Percentiles rank a stretch among this genome's conserved stretches.
Conservation (phyloP, 1,140 invertebrate genomes). For the Bombus impatiens region DNA sequence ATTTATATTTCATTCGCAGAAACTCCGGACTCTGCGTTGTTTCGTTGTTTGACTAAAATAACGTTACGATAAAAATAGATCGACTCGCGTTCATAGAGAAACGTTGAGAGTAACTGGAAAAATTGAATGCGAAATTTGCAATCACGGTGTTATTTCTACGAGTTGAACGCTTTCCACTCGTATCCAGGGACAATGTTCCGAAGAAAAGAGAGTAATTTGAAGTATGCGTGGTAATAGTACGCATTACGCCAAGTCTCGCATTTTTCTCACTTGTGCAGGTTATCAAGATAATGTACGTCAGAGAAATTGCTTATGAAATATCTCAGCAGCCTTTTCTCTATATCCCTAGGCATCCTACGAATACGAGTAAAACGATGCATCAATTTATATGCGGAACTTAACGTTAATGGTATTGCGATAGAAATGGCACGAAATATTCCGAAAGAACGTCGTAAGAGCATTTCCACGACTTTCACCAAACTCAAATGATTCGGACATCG, state of each 20-base stretch:
- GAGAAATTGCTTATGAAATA: conserved; percentile 7
- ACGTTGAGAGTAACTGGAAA: not conserved
- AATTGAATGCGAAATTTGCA: not conserved
- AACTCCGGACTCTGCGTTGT: no score
- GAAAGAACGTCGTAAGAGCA: not conserved
- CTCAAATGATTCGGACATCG: not conserved
- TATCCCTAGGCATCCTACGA: not conserved
- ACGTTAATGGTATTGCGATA: not conserved
- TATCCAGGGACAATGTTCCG: not conserved
- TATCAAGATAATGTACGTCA: conserved; percentile 29
- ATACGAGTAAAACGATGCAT: not conserved
- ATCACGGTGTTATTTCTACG: no score
- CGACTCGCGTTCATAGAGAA: not conserved
- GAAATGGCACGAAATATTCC: not conserved
- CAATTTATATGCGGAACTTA: not conserved
- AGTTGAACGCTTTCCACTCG: not conserved
- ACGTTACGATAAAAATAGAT: no score
- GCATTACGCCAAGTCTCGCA: not conserved
- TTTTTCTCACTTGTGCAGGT: conserved; percentile 1
- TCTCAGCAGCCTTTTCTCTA: not conserved
- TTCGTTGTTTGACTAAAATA: not conserved
- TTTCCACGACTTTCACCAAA: not conserved
- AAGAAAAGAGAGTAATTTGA: not conserved
- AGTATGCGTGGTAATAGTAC: conserved; percentile 1
- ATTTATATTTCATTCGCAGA: no score